These are phyloP conservation scores for Tympanuchus pallidicinctus DNA, from an alignment of 2,113 vertebrate genomes.

Conservation along the genomic window DNA sequence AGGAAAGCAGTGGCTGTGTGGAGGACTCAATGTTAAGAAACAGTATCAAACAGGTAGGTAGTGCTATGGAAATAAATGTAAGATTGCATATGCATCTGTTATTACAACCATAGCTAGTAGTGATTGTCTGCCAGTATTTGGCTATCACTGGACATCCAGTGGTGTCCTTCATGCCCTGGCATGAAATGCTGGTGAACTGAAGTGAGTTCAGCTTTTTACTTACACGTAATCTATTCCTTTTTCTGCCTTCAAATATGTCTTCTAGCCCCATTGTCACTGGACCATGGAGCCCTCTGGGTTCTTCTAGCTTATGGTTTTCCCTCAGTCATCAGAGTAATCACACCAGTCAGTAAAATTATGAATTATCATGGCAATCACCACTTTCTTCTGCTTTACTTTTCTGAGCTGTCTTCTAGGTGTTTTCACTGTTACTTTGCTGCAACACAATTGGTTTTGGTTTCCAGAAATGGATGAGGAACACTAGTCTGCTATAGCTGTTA, in stretches of 20 bases:
- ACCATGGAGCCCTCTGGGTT: neutral
- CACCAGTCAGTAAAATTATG: neutral
- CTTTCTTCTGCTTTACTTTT: neutral
- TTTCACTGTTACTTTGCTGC: neutral
- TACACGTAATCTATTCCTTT: neutral
- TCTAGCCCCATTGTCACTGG: neutral
- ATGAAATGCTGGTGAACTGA: neutral
- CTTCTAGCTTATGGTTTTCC: neutral
- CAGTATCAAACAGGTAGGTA: neutral
- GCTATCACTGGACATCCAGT: neutral
- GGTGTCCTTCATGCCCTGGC: neutral
- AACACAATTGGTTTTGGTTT: neutral
- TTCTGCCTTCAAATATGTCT: neutral
- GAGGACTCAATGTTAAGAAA: neutral
- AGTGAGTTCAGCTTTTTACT: neutral
- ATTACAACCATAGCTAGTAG: neutral
- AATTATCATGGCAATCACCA: neutral
- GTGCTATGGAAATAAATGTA: neutral
- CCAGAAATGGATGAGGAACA: neutral
- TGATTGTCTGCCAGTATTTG: neutral
- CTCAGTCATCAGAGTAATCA: neutral
- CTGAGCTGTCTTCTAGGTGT: neutral
- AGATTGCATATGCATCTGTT: neutral
- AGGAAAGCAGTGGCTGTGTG: neutral
- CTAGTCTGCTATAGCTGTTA: neutral